Percentiles rank a stretch among this genome's conserved stretches.
Conservation (phyloP, 2,113 vertebrate species). For the Crocuta crocuta region DNA sequence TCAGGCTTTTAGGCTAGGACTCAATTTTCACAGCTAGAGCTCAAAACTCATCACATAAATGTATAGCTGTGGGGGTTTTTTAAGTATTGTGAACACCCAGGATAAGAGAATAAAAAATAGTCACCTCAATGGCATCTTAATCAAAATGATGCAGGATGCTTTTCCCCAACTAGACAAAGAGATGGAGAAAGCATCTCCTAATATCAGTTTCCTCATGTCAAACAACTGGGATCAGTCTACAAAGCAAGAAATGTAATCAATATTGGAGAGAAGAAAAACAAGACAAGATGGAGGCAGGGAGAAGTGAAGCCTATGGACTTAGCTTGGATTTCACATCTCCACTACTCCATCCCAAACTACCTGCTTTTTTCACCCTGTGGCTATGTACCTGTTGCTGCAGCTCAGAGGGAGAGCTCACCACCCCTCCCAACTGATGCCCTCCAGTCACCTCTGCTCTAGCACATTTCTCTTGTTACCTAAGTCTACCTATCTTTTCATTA, state of each 20-base stretch:
- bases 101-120: slow-evolving; percentile 77
- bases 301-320: not conserved
- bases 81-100: slow-evolving; percentile 63
- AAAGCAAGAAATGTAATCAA: slow-evolving; percentile 50
- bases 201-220: slow-evolving; percentile 62
- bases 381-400: slow-evolving; percentile 12
- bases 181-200: slow-evolving; percentile 61
- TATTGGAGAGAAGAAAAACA: not conserved
- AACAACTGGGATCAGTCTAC: slow-evolving; percentile 37
- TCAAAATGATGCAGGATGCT: slow-evolving; percentile 74
- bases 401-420: not conserved
- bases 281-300: not conserved
- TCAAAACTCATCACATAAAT: slow-evolving; percentile 76
- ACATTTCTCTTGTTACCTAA: not conserved
- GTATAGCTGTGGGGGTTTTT: slow-evolving; percentile 47
- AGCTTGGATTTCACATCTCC: not conserved
- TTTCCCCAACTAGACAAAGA: slow-evolving; percentile 55
- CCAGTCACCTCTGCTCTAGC: not conserved
- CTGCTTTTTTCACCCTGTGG: not conserved
- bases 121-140: slow-evolving; percentile 72
- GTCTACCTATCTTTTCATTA: slow-evolving; percentile 16
- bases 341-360: not conserved
- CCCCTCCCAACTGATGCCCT: not conserved
- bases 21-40: slow-evolving; percentile 65
- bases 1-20: slow-evolving; percentile 63